Conservation (phyloP, 2,797 vertebrate species). For the Adelosebastes latens region DNA sequence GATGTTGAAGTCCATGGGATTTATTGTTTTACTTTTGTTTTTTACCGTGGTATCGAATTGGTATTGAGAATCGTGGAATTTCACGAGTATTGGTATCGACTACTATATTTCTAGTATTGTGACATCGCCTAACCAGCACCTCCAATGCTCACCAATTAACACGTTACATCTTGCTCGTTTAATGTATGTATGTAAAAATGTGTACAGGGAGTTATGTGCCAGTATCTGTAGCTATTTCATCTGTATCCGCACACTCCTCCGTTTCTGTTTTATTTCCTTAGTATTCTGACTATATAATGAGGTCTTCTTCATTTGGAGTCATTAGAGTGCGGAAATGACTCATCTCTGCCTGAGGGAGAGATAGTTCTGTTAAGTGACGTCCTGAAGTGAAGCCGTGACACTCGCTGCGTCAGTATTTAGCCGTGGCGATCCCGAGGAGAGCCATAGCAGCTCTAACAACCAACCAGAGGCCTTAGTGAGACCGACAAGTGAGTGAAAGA, state of each 20-base stretch:
- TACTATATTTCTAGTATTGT: too few relatives aligned
- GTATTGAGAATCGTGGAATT: too few relatives aligned
- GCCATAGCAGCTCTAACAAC: constrained; percentile 44
- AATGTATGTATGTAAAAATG: neutral
- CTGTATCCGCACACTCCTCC: neutral
- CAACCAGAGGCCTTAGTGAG: constrained; percentile 43
- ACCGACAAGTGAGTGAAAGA: constrained; percentile 51
- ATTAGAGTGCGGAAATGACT: constrained; percentile 57
- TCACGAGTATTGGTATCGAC: rapidly evolving
- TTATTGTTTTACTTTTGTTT: too few relatives aligned
- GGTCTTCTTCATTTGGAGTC: constrained; percentile 54
- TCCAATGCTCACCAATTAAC: too few relatives aligned
- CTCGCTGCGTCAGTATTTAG: constrained; percentile 46
- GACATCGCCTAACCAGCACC: too few relatives aligned
- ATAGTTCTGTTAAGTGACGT: constrained; percentile 47
- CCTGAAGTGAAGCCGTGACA: constrained; percentile 40
- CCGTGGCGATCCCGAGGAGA: constrained; percentile 43
- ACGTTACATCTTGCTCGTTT: neutral
- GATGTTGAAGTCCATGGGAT: too few relatives aligned
- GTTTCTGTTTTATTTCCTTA: neutral
- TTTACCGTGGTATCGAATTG: too few relatives aligned
- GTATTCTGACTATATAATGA: constrained; percentile 44
- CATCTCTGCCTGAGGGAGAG: constrained; percentile 40
- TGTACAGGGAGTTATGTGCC: too few relatives aligned
- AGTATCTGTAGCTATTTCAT: neutral